Evolutionary conservation across 2,888 invertebrate species (phyloP).

Genomic region (Microplitis deprimator): DNA sequence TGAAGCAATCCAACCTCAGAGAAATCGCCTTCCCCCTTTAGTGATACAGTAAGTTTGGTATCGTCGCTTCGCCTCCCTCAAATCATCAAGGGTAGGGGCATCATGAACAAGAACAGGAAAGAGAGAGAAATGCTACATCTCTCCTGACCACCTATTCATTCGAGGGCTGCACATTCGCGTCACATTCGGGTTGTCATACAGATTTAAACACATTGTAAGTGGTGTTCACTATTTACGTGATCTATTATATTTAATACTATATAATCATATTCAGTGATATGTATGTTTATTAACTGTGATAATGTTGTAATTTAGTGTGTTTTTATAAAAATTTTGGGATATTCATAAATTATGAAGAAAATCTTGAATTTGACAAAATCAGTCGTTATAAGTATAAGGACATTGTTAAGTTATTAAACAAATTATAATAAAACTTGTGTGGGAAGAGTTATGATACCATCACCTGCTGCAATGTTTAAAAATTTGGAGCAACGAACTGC

Average conservation of each 20-base stretch:
- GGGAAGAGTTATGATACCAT: slow-evolving; percentile 62
- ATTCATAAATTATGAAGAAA: neutral
- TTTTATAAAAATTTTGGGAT: slow-evolving; percentile 3
- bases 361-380: neutral
- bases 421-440: neutral
- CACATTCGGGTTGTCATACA: slow-evolving; percentile 24
- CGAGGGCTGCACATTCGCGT: slow-evolving; percentile 27
- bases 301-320: slow-evolving; percentile 7
- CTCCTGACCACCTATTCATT: slow-evolving; percentile 43
- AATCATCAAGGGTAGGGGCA: slow-evolving; percentile 29
- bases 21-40: slow-evolving; percentile 17
- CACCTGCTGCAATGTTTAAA: slow-evolving; percentile 70
- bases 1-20: slow-evolving; percentile 35
- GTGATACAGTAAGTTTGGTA: slow-evolving; percentile 13
- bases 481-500: slow-evolving; percentile 71
- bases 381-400: neutral
- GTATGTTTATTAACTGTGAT: slow-evolving; percentile 2
- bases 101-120: slow-evolving; percentile 2
- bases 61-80: slow-evolving; percentile 27
- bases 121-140: slow-evolving; percentile 31
- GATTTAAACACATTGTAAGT: slow-evolving; percentile 27
- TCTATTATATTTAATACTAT: neutral
- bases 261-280: slow-evolving; percentile 3
- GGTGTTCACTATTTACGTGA: slow-evolving; percentile 27
- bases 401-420: neutral